phyloP scores from a whole-genome alignment of 2,113 vertebrate genomes.

The Barnardius zonarius region DNA sequence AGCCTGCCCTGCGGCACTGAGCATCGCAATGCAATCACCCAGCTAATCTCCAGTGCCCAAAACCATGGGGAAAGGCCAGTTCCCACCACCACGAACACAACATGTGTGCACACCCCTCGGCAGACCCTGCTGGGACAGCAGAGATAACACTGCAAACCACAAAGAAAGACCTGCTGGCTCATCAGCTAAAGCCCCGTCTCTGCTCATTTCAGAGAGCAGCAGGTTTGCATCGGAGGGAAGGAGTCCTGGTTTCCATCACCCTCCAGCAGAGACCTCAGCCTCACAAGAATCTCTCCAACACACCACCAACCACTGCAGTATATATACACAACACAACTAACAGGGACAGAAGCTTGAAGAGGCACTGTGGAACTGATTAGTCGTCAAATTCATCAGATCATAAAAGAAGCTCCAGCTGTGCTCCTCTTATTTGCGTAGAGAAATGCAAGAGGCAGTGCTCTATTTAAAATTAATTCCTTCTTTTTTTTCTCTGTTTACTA shows the following conservation, averaged over 20 bases:
- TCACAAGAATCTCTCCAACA: background rate
- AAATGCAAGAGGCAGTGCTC: conserved; percentile 1
- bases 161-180: rapidly evolving
- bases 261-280: background rate
- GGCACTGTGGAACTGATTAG: conserved; percentile 39
- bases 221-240: rapidly evolving
- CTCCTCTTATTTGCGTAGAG: background rate
- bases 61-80: background rate
- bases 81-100: background rate
- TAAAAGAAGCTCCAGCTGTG: conserved; percentile 52
- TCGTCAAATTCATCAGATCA: conserved; percentile 32
- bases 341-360: conserved; percentile 18
- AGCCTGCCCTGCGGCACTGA: background rate
- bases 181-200: background rate
- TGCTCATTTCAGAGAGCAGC: rapidly evolving
- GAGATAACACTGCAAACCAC: background rate
- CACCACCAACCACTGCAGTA: background rate
- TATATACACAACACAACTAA: background rate
- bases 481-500: conserved; percentile 27
- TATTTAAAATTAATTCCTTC: conserved; percentile 7
- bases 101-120: rapidly evolving
- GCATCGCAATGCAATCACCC: background rate
- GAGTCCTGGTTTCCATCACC: background rate
- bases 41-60: background rate
- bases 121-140: background rate